Conservation (phyloP, 2,113 vertebrate species). For the Gasterosteus aculeatus region DNA sequence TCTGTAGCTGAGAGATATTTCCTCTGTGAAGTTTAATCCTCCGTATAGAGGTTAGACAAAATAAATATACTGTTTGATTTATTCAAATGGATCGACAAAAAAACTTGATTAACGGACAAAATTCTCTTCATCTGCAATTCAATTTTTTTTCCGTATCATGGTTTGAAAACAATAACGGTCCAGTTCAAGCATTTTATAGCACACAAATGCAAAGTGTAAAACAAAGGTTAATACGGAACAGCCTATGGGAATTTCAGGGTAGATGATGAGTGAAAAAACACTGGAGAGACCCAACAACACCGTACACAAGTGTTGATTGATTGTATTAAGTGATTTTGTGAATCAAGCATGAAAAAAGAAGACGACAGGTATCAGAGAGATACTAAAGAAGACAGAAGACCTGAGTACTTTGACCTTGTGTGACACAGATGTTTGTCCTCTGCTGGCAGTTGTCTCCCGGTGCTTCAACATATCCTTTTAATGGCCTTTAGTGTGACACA, state of each 20-base stretch:
- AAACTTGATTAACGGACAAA: background rate
- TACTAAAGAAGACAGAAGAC: background rate
- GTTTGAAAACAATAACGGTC: background rate
- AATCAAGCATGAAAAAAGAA: background rate
- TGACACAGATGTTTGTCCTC: slow-evolving; percentile 29
- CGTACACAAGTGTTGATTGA: background rate
- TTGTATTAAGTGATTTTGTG: background rate
- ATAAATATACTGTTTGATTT: background rate
- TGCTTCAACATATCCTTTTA: background rate
- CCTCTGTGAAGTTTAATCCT: background rate
- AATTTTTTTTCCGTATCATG: background rate
- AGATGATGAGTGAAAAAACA: background rate
- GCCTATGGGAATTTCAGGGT: background rate
- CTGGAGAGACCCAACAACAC: background rate
- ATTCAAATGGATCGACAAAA: background rate
- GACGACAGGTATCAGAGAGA: background rate
- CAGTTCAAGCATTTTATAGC: background rate
- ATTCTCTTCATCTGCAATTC: background rate
- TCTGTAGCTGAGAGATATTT: background rate
- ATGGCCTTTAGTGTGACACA: background rate
- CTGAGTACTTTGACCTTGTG: slow-evolving; percentile 4
- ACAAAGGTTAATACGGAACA: background rate
- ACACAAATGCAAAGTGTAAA: background rate
- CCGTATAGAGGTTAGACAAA: background rate
- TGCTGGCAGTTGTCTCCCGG: slow-evolving; percentile 50